Conservation (phyloP, 2,888 invertebrate species). For the Eupithecia exiguata region DNA sequence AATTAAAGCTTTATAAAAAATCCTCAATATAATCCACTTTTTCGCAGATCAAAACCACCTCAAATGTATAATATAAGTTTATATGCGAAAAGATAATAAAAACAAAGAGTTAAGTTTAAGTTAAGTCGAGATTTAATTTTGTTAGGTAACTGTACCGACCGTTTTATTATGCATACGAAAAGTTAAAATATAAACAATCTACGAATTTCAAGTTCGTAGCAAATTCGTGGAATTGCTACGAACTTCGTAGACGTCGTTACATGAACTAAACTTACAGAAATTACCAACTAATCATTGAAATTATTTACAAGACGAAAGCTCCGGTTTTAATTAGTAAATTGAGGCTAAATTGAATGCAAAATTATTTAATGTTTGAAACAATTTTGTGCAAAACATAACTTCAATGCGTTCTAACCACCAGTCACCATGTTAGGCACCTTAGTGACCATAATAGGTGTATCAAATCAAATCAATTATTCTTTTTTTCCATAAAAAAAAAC, state of each 20-base stretch:
- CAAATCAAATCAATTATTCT: too few species aligned
- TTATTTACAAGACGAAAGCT: conserved; percentile 23
- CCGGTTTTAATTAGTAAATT: neutral
- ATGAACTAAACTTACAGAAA: conserved; percentile 28
- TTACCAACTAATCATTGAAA: conserved; percentile 30
- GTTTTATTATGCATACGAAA: conserved; percentile 10
- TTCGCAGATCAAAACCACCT: neutral
- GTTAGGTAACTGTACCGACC: neutral
- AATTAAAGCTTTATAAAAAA: neutral
- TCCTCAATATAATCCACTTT: neutral
- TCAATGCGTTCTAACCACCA: neutral
- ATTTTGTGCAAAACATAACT: neutral
- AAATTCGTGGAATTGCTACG: conserved; percentile 26
- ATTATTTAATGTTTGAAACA: neutral
- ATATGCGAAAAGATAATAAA: neutral
- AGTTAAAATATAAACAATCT: conserved; percentile 18
- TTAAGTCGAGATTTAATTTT: neutral
- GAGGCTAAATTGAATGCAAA: neutral
- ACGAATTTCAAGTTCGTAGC: conserved; percentile 20
- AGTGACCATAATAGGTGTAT: too few species aligned
- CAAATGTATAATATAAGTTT: neutral
- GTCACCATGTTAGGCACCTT: neutral
- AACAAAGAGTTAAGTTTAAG: neutral
- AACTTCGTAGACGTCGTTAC: conserved; percentile 30
- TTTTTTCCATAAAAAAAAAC: too few species aligned